Conservation (phyloP, 1,140 invertebrate species). For the Lasaia peninsularis region DNA sequence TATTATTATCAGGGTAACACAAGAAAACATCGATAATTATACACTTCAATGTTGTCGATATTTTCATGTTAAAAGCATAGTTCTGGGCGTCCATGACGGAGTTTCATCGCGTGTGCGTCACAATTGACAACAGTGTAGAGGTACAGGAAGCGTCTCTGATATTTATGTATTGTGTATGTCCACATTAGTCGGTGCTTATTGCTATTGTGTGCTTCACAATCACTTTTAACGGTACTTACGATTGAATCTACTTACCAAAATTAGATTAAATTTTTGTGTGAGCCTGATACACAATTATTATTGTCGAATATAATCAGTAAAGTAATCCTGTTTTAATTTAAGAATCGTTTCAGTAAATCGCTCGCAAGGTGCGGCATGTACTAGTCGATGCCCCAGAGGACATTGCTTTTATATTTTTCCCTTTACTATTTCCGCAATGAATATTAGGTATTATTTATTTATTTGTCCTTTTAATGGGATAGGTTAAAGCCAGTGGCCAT, state of each 20-base stretch:
- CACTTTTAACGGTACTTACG: not conserved
- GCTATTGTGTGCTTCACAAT: conserved; percentile 19
- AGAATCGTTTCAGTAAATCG: too few species aligned
- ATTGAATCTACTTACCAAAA: not conserved
- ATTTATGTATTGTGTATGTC: conserved; percentile 31
- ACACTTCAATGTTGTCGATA: not conserved
- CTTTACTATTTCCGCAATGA: too few species aligned
- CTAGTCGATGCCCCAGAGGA: too few species aligned
- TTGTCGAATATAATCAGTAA: too few species aligned
- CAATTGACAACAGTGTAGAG: conserved; percentile 18
- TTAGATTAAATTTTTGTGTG: not conserved
- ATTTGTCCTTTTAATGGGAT: too few species aligned
- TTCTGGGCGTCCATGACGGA: conserved; percentile 4
- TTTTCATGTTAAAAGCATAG: not conserved
- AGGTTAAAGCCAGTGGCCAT: too few species aligned
- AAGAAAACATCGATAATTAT: too few species aligned
- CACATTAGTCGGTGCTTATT: conserved; percentile 29
- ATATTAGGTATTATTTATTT: too few species aligned
- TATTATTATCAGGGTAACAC: too few species aligned
- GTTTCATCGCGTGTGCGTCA: conserved; percentile 25
- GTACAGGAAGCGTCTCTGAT: conserved; percentile 29
- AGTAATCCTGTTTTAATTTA: too few species aligned
- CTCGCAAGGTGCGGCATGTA: too few species aligned
- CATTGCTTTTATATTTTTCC: too few species aligned
- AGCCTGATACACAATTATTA: not conserved